Evolutionary conservation across 2,888 invertebrate species (phyloP), one percentile per base, ranked within the genome.

Genomic region (Dascillus cervinus): DNA sequence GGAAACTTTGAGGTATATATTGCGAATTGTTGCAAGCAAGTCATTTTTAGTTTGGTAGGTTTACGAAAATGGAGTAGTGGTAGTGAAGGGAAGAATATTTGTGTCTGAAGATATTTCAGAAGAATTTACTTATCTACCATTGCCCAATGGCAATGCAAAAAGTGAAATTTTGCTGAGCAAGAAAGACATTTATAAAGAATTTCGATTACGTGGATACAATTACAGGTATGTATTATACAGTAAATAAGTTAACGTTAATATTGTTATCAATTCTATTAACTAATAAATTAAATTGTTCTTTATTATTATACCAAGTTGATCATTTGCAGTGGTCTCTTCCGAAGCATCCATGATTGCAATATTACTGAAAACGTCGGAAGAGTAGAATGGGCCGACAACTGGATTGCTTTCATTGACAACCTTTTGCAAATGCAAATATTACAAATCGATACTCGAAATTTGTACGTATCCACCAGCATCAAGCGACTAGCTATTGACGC

Each of bases 371-470:
- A n/a, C n/a, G n/a, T n/a, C n/a, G n/a, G n/a, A n/a, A n/a, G n/a
- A n/a, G n/a, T n/a, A n/a, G n/a, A n/a, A n/a, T 91, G 89, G 89
- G 70, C 74, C 26, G 80, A 79, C 50, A 87, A 89, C 64, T 92
- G 89, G 89, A 79, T 88, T 6, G 74, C 87, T 1, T 90, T 87
- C 63, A 76, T 91, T 70, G 91, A 91, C 62, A 83, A 84, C 29
- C 79, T 91, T 77, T 68, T 92, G n/a, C 91, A 91, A 63, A 72
- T 85, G 45, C 75, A 78, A 49, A 79, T 89, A 29, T 54, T 87
- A 8, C 73, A 77, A 8, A 67, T 73, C 21, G 77, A 82, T 45
- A 76, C 78, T 0, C 67, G 82, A 3, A 72, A 75, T 2, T 71
- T 88, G 2, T 73, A 78, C 52, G 72, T 89, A 1, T 89, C 89